Evolutionary conservation across 2,797 vertebrate genomes (phyloP), one percentile per base, ranked within the genome.

Genomic region (Parauchenoglanis punctatus): DNA sequence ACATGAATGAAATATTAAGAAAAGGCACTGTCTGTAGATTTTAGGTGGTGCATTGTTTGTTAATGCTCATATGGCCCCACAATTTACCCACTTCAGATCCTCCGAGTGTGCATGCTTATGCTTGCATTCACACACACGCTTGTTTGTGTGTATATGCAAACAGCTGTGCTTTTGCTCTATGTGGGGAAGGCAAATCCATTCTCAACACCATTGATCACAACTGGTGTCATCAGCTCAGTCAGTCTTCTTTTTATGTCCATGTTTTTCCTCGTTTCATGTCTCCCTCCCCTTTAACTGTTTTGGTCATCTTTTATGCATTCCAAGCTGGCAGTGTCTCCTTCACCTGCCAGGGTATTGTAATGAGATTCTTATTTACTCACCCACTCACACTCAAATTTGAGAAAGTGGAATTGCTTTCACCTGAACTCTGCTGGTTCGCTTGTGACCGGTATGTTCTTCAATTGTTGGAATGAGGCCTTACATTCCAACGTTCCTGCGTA

Each of bases 281-380:
- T 18, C 61, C 13, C 23, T 63, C 59, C 70, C 28, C 7, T 65
- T n/a, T 82, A 65, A 18, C 49, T 84, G 78, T 18, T 40, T 73
- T 85, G 17, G 63, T 61, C 73, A 11, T 85, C 65, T 63, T 40
- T 76, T 92, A 93, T 94, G 91, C 93, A 94, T 96, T 96, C 94
- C 93, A 89, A 93, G 92, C 93, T 94, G 93, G 95, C 94, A 92
- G 20, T 94, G 94, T 94, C 95, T 94, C 95, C 95, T 94, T 96
- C 95, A 95, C 94, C 95, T 94, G 92, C 95, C 94, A 92, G 95
- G 94, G 93, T 94, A 94, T 93, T 92, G 94, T 95, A 94, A 96
- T 96, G 93, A 93, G 46, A 28, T 61, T 72, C 85, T 85, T 85
- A 20, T 6, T 67, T 80, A 68, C 73, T 81, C 82, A 73, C 52